Evolutionary conservation across 2,888 invertebrate genomes (phyloP).

Genomic region (Synergus japonicus): DNA sequence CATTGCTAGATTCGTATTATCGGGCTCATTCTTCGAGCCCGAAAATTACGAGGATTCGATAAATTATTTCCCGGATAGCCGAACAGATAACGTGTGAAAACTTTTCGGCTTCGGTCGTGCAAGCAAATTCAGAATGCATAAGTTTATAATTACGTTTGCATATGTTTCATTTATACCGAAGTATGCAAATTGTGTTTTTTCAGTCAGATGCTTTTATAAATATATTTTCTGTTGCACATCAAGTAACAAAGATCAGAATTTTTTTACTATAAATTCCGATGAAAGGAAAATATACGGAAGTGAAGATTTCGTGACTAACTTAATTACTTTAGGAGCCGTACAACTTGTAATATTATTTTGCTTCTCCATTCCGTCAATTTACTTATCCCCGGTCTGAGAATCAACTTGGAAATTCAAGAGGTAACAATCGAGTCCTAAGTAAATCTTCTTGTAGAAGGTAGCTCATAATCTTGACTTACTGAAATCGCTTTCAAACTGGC

Average conservation of each 20-base stretch:
- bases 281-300: not conserved
- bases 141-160: slow-evolving; percentile 1
- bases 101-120: slow-evolving; percentile 2
- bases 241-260: too few species aligned
- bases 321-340: not conserved
- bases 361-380: slow-evolving; percentile 1
- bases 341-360: slow-evolving; percentile 9
- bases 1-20: slow-evolving; percentile 43
- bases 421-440: slow-evolving; percentile 47
- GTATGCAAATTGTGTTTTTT: not conserved
- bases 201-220: too few species aligned
- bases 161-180: not conserved
- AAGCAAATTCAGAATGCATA: slow-evolving; percentile 20
- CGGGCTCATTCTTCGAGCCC: slow-evolving; percentile 30
- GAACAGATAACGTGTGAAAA: slow-evolving; percentile 33
- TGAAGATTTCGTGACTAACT: not conserved
- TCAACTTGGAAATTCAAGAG: slow-evolving; percentile 39
- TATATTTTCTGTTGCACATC: too few species aligned
- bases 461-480: slow-evolving; percentile 26
- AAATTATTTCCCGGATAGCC: slow-evolving; percentile 43
- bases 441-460: slow-evolving; percentile 47
- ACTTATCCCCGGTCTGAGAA: not conserved
- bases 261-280: not conserved
- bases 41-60: slow-evolving; percentile 47
- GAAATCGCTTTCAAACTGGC: slow-evolving; percentile 37